Base-by-base conservation (phyloP, 2,797 vertebrate genomes). In the Podarcis siculus region DNA sequence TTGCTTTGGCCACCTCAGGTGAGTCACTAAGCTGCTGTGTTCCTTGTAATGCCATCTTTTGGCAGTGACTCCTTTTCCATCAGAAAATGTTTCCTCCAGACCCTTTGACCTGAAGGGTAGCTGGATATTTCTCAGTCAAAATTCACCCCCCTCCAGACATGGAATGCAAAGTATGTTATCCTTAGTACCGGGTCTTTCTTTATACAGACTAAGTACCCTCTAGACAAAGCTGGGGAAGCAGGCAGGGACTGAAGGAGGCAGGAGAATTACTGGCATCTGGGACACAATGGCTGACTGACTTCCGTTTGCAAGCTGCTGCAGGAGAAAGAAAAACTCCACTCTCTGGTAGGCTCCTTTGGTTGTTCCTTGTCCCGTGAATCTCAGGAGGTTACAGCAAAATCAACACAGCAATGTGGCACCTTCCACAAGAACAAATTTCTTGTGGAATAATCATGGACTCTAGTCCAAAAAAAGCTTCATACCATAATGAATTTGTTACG, bases 91-190 rank as follows among this genome's bases (percentile, higher is more conserved):
- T 55, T 39, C 90, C 89, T 27, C 84, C 88, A 78, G 91, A 2
- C 67, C 21, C 90, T 37, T 39, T 93, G 92, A 86, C 89, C 93
- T 69, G 39, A 2, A 4, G 91, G 89, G 76, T 73, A 86, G 79
- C 0, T 32, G 61, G 80, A 90, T 23, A 23, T 90, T 95, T 92
- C 67, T 92, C 93, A n/a, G 91, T 64, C 3, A 58, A 81, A 92
- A 90, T 92, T 90, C 67, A 94, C 91, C 30, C 88, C 5, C 23
- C 87, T 4, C 89, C 90, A 91, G 93, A 55, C 93, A 86, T 93
- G 94, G 95, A 95, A 95, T 95, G 94, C 0, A 0, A 93, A 88
- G 91, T 86, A 95, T 90, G 93, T 92, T 85, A 42, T 67, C 89
- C 92, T 66, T 10, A 90, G 92, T 90, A 94, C 89, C 90, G 86